phyloP scores from a whole-genome alignment of 2,888 invertebrate genomes.

The Idaea aversata region DNA sequence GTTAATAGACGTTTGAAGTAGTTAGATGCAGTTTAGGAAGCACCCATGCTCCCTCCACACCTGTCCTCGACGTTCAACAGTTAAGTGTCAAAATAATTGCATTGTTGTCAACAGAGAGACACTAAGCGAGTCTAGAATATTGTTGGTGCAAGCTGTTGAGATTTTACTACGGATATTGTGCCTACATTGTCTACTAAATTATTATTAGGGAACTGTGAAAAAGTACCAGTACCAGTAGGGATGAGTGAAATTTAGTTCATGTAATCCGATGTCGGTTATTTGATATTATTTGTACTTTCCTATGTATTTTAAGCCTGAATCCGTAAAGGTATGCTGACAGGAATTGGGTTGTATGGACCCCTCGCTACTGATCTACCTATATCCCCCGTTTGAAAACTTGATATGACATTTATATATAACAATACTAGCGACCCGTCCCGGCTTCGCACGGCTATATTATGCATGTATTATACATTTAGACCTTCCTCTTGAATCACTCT shows the following conservation, averaged over 20 bases:
- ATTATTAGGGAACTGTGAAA: background rate
- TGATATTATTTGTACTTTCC: background rate
- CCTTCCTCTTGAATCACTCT: too few species aligned
- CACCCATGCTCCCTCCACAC: slow-evolving; percentile 31
- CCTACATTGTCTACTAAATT: background rate
- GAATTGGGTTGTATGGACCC: too few species aligned
- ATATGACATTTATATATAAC: too few species aligned
- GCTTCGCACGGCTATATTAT: too few species aligned
- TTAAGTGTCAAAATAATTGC: slow-evolving; percentile 70
- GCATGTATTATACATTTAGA: too few species aligned
- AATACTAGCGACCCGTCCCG: too few species aligned
- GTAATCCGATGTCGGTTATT: background rate
- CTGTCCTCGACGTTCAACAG: slow-evolving; percentile 45
- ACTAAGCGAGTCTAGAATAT: background rate
- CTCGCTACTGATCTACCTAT: too few species aligned
- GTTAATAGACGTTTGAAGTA: background rate
- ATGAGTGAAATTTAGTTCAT: background rate
- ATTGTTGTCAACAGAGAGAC: slow-evolving; percentile 31
- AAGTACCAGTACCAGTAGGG: background rate
- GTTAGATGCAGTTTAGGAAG: background rate
- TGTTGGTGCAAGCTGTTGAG: background rate
- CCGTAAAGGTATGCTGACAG: too few species aligned
- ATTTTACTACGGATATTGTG: background rate
- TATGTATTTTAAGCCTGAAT: too few species aligned
- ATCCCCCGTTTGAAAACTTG: too few species aligned